Evolutionary conservation across 2,888 invertebrate genomes (phyloP), one percentile per base, ranked within the genome.

Genomic region (Eudasyphora cyanicolor): DNA sequence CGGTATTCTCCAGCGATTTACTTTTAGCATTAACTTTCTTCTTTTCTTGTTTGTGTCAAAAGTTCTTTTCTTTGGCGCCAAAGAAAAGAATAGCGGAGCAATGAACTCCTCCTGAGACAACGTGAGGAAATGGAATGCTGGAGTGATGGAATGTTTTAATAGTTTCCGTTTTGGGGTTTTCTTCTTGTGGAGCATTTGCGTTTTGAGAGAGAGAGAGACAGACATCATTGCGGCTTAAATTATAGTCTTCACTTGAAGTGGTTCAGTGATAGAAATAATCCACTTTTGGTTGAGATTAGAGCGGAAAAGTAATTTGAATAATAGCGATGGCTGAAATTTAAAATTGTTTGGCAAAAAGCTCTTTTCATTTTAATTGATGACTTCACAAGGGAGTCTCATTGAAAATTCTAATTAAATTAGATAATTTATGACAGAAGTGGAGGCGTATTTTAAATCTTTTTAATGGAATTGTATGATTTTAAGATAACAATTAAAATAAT

Each of bases 191-290:
- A 45, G 45, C 19, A 19, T 10, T 5, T 49, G 49, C 17, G 45
- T 3, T 5, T 17, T 19, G 17, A 49, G 17, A n/a, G 3, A 17
- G 49, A 45, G 45, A 12, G 12, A 10, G 6, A 45, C 14, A 12
- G 12, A 45, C 6, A 14, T 24, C 57, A 57, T 21, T 27, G n/a
- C 60, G n/a, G 17, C 57, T 45, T 45, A 45, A 45, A 45, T 45
- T 7, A 45, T n/a, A 57, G 57, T 21, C 60, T 54, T 1, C n/a
- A n/a, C 32, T 60, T 60, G 29, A 60, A 60, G 60, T 60, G 29
- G 5, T 60, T 60, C n/a, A n/a, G 60, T 29, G 60, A 60, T 60
- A 32, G 60, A 60, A 60, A 60, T 60, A 60, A 60, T 60, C 60
- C 60, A 60, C 60, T 60, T 60, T 60, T 60, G 14, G 29, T 12